These are phyloP conservation scores for Polypedilum vanderplanki DNA, from an alignment of 1,140 invertebrate species.

Conservation along the genomic window DNA sequence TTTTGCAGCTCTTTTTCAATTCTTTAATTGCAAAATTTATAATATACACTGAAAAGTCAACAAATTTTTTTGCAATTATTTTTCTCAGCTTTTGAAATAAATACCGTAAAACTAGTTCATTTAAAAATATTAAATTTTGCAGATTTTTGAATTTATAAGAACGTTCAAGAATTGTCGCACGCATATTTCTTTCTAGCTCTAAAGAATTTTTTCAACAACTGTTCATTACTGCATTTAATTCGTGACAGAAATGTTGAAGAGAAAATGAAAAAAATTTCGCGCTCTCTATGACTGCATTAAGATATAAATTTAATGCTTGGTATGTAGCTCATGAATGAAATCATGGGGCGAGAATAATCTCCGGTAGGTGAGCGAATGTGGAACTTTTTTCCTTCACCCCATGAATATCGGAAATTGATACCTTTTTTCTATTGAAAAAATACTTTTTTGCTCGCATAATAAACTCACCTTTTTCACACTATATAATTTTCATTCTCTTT, in stretches of 20 bases:
- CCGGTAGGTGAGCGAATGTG: neutral
- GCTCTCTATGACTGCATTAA: neutral
- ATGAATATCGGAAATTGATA: constrained; percentile 26
- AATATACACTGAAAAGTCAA: too few species aligned
- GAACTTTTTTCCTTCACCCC: too few species aligned
- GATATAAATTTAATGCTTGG: constrained; percentile 11
- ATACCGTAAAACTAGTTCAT: too few species aligned
- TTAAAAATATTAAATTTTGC: too few species aligned
- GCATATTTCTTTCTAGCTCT: too few species aligned
- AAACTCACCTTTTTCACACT: neutral
- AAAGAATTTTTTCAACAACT: neutral
- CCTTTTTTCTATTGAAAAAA: constrained; percentile 7
- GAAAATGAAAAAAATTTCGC: neutral
- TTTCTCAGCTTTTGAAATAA: too few species aligned
- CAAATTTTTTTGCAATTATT: too few species aligned
- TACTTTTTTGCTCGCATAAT: neutral
- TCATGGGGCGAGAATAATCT: constrained; percentile 19
- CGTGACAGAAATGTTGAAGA: constrained; percentile 21
- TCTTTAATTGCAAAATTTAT: too few species aligned
- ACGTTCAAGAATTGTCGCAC: too few species aligned
- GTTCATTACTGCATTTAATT: neutral
- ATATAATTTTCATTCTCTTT: neutral
- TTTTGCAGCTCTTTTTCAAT: too few species aligned
- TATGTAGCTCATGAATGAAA: neutral
- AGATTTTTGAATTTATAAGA: too few species aligned